Evolutionary conservation across 1,140 invertebrate species (phyloP).

Genomic region (Drosophila orena): DNA sequence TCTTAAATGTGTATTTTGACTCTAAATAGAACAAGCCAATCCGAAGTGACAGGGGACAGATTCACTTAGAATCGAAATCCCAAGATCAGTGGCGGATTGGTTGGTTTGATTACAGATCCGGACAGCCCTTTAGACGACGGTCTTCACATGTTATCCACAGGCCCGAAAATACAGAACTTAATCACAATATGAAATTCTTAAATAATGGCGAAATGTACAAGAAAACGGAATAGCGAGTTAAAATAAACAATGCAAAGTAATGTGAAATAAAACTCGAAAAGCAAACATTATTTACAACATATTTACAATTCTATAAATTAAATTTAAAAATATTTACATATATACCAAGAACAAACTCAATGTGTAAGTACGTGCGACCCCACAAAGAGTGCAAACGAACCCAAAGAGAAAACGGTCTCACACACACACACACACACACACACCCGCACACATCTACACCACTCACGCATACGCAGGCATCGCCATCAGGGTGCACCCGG

Average conservation of each 20-base stretch:
- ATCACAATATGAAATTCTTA: constrained; percentile 48
- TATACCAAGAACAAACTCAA: constrained; percentile 42
- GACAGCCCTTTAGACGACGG: constrained; percentile 22
- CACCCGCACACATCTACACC: constrained; percentile 15
- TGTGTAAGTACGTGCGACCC: constrained; percentile 44
- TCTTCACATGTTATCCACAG: constrained; percentile 27
- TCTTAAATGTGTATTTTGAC: constrained; percentile 76
- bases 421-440: constrained; percentile 5
- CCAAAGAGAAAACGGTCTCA: constrained; percentile 17
- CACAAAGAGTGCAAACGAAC: constrained; percentile 40
- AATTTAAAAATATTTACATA: constrained; percentile 66
- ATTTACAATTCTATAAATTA: constrained; percentile 68
- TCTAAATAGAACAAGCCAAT: constrained; percentile 47
- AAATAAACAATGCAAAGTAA: constrained; percentile 51
- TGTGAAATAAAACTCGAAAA: constrained; percentile 42
- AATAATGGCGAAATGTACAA: constrained; percentile 63
- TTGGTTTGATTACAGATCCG: constrained; percentile 14
- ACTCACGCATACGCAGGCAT: constrained; percentile 33
- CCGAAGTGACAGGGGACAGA: constrained; percentile 7
- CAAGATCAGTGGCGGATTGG: background rate
- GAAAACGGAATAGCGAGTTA: constrained; percentile 52
- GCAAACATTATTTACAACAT: constrained; percentile 65
- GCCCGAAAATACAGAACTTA: constrained; percentile 38
- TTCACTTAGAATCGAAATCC: background rate
- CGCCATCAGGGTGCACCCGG: constrained; percentile 14